These are phyloP conservation scores for Orgyia antiqua DNA, from an alignment of 2,888 invertebrate genomes.

Conservation along the genomic window DNA sequence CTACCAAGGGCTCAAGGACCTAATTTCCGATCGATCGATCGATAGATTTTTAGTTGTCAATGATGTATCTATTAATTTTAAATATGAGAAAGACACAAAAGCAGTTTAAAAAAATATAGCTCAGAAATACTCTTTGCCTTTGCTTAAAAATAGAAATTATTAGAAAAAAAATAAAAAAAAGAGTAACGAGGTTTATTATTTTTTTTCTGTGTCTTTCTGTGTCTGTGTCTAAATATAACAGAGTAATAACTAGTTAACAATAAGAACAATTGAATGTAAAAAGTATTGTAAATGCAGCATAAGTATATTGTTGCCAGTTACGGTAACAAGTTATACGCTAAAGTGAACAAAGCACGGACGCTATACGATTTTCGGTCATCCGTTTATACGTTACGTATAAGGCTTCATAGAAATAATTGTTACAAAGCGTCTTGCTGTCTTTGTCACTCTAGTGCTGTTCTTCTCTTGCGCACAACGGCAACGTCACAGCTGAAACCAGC, in stretches of 20 bases:
- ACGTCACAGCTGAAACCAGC: constrained; percentile 76
- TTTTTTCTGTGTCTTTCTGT: too few species aligned
- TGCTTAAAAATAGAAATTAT: too few species aligned
- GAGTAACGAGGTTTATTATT: too few species aligned
- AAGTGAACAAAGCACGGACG: constrained; percentile 66
- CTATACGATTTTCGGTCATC: constrained; percentile 68
- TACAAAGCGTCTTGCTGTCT: constrained; percentile 46
- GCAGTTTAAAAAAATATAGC: too few species aligned
- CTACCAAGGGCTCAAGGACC: too few species aligned
- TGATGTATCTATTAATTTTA: too few species aligned
- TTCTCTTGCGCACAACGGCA: constrained; percentile 46
- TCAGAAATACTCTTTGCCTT: too few species aligned
- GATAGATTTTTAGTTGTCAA: too few species aligned
- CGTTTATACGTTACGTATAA: constrained; percentile 64
- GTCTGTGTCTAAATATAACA: too few species aligned
- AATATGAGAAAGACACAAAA: too few species aligned
- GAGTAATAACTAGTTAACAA: background rate
- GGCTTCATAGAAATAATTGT: constrained; percentile 68
- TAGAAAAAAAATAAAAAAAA: too few species aligned
- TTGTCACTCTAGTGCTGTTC: constrained; percentile 32
- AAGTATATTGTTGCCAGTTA: constrained; percentile 37
- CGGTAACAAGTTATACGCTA: constrained; percentile 40
- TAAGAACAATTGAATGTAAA: constrained; percentile 1
- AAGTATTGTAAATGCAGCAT: constrained; percentile 33
- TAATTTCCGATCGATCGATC: too few species aligned